Percentiles rank a stretch among this genome's conserved stretches.
Conservation (phyloP, 2,888 invertebrate genomes). For the Hirtodrosophila alboralis region DNA sequence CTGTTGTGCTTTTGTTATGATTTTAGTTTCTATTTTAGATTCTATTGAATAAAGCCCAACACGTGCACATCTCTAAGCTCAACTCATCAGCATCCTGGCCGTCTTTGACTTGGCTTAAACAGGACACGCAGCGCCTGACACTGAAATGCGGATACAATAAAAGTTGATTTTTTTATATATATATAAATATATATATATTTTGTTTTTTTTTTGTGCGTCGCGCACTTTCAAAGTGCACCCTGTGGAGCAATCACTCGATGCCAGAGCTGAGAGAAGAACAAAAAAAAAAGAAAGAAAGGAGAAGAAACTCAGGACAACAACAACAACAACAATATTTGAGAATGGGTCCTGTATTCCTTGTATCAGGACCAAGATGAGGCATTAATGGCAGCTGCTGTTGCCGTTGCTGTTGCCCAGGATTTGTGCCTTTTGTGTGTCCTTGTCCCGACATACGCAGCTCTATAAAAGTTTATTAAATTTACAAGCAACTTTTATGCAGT, state of each 20-base stretch:
- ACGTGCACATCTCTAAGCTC: not conserved
- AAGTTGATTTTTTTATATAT: slow-evolving; percentile 55
- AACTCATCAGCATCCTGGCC: slow-evolving; percentile 9
- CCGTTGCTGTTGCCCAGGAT: slow-evolving; percentile 61
- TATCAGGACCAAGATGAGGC: slow-evolving; percentile 41
- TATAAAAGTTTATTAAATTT: slow-evolving; percentile 79
- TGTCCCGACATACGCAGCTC: slow-evolving; percentile 50
- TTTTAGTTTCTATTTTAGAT: slow-evolving; percentile 13
- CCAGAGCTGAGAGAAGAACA: slow-evolving; percentile 46
- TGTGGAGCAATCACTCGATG: slow-evolving; percentile 75
- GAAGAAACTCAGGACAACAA: too few species aligned
- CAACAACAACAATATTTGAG: slow-evolving; percentile 65
- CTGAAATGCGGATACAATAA: slow-evolving; percentile 79
- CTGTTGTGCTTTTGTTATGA: too few species aligned
- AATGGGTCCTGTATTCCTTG: slow-evolving; percentile 21
- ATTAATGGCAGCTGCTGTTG: slow-evolving; percentile 75
- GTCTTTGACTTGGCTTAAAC: slow-evolving; percentile 28
- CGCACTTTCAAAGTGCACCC: slow-evolving; percentile 70
- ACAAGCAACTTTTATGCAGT: slow-evolving; percentile 78
- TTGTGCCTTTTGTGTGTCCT: slow-evolving; percentile 35
- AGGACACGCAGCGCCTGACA: slow-evolving; percentile 63
- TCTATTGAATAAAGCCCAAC: not conserved
- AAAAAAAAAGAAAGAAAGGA: slow-evolving; percentile 14
- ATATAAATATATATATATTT: slow-evolving; percentile 19
- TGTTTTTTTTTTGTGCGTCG: slow-evolving; percentile 41